Percentiles rank a stretch among this genome's conserved stretches.
Evolutionary conservation across 35 echinoderm and acorn worm genomes (phyloP).

Genomic region (Lytechinus pictus): DNA sequence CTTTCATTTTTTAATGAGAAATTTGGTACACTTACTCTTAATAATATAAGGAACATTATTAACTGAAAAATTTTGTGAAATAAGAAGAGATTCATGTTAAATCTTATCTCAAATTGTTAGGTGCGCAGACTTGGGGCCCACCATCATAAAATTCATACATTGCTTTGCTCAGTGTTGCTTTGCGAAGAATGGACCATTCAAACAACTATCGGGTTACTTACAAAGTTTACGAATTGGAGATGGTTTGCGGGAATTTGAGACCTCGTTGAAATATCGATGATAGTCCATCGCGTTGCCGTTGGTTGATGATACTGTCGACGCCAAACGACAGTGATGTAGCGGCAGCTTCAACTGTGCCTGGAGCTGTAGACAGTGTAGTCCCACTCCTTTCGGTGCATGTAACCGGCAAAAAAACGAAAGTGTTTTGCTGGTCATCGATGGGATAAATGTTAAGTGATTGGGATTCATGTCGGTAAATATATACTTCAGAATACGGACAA

Average conservation of each 20-base stretch:
- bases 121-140: too few species aligned
- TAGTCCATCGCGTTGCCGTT: neutral
- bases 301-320: neutral
- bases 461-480: neutral
- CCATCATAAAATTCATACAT: too few species aligned
- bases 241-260: neutral
- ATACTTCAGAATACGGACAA: neutral
- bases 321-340: neutral
- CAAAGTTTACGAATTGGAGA: neutral
- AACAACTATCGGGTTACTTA: neutral
- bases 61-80: too few species aligned
- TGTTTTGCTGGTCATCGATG: neutral
- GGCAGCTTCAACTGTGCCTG: neutral
- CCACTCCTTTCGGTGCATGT: neutral
- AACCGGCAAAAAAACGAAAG: neutral
- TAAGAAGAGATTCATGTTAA: too few species aligned
- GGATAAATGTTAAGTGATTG: neutral
- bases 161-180: too few species aligned
- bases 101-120: too few species aligned
- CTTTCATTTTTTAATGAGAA: too few species aligned
- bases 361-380: too few species aligned
- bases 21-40: too few species aligned
- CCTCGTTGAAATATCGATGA: neutral
- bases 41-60: too few species aligned
- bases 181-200: too few species aligned